A percentile compares a stretch with the other conserved stretches of the same genome.
These are phyloP conservation scores for Bactericera cockerelli DNA, from an alignment of 1,140 invertebrate species.

Conservation along the genomic window DNA sequence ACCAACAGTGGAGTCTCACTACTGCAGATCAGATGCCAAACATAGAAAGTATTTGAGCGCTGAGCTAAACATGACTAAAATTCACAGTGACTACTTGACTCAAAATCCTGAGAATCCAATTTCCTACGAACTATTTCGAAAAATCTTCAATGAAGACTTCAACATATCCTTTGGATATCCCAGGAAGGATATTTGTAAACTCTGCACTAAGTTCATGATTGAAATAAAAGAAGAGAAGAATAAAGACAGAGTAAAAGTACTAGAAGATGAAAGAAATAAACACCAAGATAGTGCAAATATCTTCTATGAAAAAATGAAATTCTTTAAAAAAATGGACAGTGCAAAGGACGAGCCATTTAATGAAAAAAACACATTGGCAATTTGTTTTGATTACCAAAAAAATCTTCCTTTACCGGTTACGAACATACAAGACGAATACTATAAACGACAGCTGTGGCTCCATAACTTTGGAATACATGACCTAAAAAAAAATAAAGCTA, in stretches of 20 bases:
- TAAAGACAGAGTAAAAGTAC: not conserved
- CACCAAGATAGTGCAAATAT: not conserved
- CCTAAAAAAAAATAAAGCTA: slow-evolving; percentile 14
- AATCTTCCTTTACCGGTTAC: slow-evolving; percentile 13
- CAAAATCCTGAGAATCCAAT: not conserved
- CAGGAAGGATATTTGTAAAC: not conserved
- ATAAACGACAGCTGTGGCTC: slow-evolving; percentile 17
- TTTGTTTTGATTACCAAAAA: slow-evolving; percentile 17
- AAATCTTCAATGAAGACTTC: too few relatives aligned
- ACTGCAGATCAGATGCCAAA: not conserved
- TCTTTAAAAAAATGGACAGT: not conserved
- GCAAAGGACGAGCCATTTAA: not conserved
- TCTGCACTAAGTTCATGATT: not conserved
- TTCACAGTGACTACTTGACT: not conserved
- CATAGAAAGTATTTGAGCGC: not conserved
- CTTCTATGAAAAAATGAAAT: not conserved
- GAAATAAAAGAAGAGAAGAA: not conserved
- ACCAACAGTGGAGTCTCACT: not conserved
- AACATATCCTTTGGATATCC: not conserved
- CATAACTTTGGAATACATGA: slow-evolving; percentile 18
- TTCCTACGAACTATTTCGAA: not conserved
- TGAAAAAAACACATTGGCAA: not conserved
- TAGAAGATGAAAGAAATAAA: not conserved
- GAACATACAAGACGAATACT: slow-evolving; percentile 14
- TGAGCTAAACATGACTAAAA: not conserved